These are phyloP conservation scores for Coreoperca whiteheadi DNA, from an alignment of 2,113 vertebrate genomes.

Conservation along the genomic window DNA sequence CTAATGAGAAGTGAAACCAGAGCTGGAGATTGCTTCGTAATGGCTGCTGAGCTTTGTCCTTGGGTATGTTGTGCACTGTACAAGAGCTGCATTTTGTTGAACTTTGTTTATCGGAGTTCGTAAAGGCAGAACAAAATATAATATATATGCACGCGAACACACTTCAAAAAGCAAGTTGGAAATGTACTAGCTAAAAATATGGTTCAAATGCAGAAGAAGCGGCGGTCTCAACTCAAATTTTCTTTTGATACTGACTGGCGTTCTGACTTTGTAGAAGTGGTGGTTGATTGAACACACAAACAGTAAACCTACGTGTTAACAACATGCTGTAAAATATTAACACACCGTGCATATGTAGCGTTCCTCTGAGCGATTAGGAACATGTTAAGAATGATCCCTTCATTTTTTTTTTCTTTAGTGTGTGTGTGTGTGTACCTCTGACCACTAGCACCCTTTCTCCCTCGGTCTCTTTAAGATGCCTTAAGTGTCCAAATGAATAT, in stretches of 20 bases:
- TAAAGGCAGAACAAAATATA: background rate
- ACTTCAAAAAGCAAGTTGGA: background rate
- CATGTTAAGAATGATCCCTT: background rate
- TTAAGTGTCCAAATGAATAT: slow-evolving; percentile 59
- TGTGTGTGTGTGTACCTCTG: background rate
- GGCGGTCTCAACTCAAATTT: background rate
- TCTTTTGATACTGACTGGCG: background rate
- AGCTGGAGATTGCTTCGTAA: slow-evolving; percentile 59
- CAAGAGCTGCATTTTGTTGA: slow-evolving; percentile 37
- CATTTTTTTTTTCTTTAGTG: background rate
- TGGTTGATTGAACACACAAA: background rate
- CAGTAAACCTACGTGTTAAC: slow-evolving; percentile 6
- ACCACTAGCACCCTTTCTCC: slow-evolving; percentile 2
- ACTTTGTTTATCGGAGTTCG: background rate
- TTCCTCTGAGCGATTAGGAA: background rate
- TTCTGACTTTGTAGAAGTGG: background rate
- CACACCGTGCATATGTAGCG: background rate
- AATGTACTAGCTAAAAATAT: background rate
- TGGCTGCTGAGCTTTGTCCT: slow-evolving; percentile 61
- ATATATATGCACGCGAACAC: background rate
- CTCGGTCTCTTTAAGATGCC: slow-evolving; percentile 32
- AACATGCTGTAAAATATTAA: slow-evolving; percentile 12
- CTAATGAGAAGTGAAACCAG: slow-evolving; percentile 78
- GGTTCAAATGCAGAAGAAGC: background rate
- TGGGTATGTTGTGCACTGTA: slow-evolving; percentile 43